Percentiles rank a stretch among this genome's conserved stretches.
Conservation (phyloP, 2,888 invertebrate species). For the Papilio demoleus region DNA sequence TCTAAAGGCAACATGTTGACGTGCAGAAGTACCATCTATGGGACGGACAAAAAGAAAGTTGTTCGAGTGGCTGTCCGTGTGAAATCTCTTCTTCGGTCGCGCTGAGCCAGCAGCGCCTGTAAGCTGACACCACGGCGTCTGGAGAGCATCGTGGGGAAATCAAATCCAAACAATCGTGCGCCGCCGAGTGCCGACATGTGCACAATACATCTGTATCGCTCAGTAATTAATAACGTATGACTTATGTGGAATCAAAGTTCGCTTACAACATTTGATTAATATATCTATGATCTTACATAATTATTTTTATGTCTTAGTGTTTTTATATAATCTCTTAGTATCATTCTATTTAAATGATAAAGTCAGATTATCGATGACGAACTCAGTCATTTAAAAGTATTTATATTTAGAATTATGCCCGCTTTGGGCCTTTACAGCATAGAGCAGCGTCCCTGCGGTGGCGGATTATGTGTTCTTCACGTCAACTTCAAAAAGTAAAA, state of each 20-base stretch:
- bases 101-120: conserved; percentile 58
- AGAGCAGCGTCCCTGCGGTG: no score
- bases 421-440: no score
- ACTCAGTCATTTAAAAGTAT: background rate
- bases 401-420: no score
- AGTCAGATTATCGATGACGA: background rate
- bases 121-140: conserved; percentile 77
- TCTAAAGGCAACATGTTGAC: background rate
- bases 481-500: no score
- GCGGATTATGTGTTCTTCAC: no score
- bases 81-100: conserved; percentile 59
- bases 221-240: conserved; percentile 44
- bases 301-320: background rate
- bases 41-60: conserved; percentile 10
- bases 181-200: conserved; percentile 69
- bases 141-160: conserved; percentile 72
- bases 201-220: conserved; percentile 60
- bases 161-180: conserved; percentile 62
- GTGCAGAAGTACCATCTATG: background rate
- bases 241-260: conserved; percentile 37
- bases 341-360: background rate
- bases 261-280: conserved; percentile 16
- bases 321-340: background rate
- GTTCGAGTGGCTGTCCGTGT: conserved; percentile 64
- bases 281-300: conserved; percentile 14